Evolutionary conservation across 2,797 vertebrate species (phyloP).

Genomic region (Sardinella longiceps): DNA sequence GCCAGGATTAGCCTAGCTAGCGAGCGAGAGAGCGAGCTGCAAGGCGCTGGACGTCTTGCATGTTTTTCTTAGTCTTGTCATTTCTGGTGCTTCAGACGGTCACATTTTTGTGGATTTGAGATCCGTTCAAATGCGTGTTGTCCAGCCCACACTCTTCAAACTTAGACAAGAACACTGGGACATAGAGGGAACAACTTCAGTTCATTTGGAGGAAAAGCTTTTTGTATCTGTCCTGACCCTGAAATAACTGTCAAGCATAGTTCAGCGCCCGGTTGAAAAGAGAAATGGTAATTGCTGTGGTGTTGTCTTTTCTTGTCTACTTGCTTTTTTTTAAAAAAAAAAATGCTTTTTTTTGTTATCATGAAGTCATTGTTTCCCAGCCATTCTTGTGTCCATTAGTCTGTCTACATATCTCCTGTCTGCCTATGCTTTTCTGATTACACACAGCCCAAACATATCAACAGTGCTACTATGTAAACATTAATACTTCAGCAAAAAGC

Average conservation of each 20-base stretch:
- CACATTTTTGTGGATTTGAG: neutral
- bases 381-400: neutral
- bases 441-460: neutral
- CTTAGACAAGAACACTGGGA: neutral
- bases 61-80: neutral
- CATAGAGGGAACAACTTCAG: neutral
- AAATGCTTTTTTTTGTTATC: neutral
- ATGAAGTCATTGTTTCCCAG: neutral
- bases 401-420: neutral
- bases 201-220: neutral
- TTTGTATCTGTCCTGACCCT: neutral
- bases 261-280: neutral
- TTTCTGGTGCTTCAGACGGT: neutral
- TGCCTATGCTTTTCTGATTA: neutral
- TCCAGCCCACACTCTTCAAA: neutral
- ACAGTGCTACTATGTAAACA: neutral
- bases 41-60: neutral
- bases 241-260: neutral
- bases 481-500: neutral
- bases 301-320: neutral
- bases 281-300: neutral
- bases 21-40: neutral
- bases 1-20: conserved; percentile 59
- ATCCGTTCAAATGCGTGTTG: neutral
- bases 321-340: neutral